These are phyloP conservation scores for Anabacerthia variegaticeps DNA, from an alignment of 2,797 vertebrate genomes.

Conservation along the genomic window DNA sequence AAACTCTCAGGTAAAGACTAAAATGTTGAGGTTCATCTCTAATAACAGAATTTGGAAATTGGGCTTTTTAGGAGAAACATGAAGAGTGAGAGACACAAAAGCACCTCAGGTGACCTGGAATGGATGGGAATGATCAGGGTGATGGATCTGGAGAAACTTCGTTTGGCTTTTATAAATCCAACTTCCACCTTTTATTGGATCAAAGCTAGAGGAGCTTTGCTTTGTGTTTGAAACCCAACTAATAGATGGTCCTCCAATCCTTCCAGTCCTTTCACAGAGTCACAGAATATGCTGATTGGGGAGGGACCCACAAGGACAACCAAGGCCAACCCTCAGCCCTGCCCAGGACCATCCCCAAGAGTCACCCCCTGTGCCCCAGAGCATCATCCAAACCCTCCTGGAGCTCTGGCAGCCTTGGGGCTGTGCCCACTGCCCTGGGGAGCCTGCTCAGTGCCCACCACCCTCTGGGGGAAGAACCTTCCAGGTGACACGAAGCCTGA, in stretches of 20 bases:
- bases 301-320: too few relatives aligned
- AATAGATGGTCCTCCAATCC: background rate
- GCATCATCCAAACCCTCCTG: background rate
- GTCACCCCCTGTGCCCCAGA: background rate
- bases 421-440: background rate
- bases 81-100: background rate
- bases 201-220: background rate
- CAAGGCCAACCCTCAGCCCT: background rate
- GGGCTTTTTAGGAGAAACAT: background rate
- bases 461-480: background rate
- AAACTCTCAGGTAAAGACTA: background rate
- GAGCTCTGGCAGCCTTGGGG: background rate
- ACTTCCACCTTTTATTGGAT: background rate
- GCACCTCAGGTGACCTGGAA: background rate
- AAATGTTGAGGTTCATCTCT: background rate
- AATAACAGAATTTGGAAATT: background rate
- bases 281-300: background rate
- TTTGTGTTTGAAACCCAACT: background rate
- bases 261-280: background rate
- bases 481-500: too few relatives aligned
- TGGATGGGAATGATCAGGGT: background rate
- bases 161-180: fast-evolving
- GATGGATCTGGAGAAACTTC: background rate
- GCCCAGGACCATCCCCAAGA: background rate
- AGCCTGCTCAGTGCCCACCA: background rate